Evolutionary conservation across 2,888 invertebrate species (phyloP).

Genomic region (Agonopterix arenella): DNA sequence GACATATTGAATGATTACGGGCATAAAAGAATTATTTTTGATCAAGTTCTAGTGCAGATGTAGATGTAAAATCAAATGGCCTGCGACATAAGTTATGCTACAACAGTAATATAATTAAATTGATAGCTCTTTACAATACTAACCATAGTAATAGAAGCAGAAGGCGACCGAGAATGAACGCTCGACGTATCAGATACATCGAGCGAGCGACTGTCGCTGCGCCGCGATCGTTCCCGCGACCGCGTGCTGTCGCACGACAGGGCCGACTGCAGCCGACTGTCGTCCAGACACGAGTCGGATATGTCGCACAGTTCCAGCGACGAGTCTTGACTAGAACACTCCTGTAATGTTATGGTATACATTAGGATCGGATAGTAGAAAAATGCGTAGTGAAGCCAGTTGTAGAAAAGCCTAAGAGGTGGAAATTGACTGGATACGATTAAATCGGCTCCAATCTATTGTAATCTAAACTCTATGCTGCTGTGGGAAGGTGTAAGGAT

Average conservation of each 20-base stretch:
- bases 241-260: slow-evolving; percentile 66
- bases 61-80: too few relatives aligned
- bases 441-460: too few relatives aligned
- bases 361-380: slow-evolving; percentile 1
- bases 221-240: slow-evolving; percentile 59
- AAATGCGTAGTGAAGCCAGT: neutral
- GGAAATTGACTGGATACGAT: too few relatives aligned
- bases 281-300: slow-evolving; percentile 51
- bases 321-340: slow-evolving; percentile 74
- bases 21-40: too few relatives aligned
- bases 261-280: slow-evolving; percentile 65
- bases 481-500: neutral
- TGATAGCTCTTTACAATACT: slow-evolving; percentile 5
- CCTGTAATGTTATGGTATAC: slow-evolving; percentile 37
- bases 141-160: slow-evolving; percentile 67
- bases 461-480: neutral
- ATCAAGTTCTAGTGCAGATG: too few relatives aligned
- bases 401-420: too few relatives aligned
- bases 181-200: slow-evolving; percentile 68
- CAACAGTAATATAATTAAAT: too few relatives aligned
- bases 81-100: too few relatives aligned
- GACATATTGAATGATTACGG: too few relatives aligned
- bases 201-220: slow-evolving; percentile 65
- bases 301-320: slow-evolving; percentile 68
- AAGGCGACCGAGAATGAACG: slow-evolving; percentile 63